Base-by-base conservation (phyloP, 2,888 invertebrate species). In the Phymatocera aterrima region DNA sequence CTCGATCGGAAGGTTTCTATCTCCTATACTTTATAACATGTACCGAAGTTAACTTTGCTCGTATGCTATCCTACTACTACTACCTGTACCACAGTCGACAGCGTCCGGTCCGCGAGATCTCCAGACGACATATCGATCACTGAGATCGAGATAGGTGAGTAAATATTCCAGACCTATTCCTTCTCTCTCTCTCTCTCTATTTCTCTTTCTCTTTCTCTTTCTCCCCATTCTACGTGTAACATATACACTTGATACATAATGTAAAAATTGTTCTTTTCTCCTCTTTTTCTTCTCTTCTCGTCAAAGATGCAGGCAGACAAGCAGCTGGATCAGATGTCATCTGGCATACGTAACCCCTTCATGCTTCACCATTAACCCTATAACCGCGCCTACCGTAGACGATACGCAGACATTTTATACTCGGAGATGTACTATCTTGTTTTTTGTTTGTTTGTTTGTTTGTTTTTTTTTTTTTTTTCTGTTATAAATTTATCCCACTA, bases 111-210 rank as follows among this genome's bases (percentile, higher is more conserved):
- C n/a, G n/a, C n/a, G n/a, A n/a, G n/a, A n/a, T n/a, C n/a, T n/a
- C n/a, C 72, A 72, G 72, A 72, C 72, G 72, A 51, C 34, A 31
- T 72, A 72, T 72, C 72, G 72, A 72, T 72, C 72, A 72, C 72
- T 34, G 18, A 72, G 72, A 72, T 72, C 72, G 48, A 72, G 72
- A 72, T 72, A 72, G 34, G 28, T 51, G 15, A 51, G 43, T 68
- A 68, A 43, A 43, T 68, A 68, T 68, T 68, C 68, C 68, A 46
- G 68, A 68, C 46, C 34, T 15, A 68, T 68, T 43, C 46, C 46
- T 43, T 15, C 46, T 40, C 37, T 64, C n/a, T 64, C 21, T 64
- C 64, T 40, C 40, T 40, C 8, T 40, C 40, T 8, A 40, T 51
- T n/a, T 51, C n/a, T 51, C 12, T 51, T 51, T 15, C 15, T 57